Percentiles rank a stretch among this genome's conserved stretches.
phyloP scores from a whole-genome alignment of 2,888 invertebrate genomes.

The Alloscopus bannaensis region DNA sequence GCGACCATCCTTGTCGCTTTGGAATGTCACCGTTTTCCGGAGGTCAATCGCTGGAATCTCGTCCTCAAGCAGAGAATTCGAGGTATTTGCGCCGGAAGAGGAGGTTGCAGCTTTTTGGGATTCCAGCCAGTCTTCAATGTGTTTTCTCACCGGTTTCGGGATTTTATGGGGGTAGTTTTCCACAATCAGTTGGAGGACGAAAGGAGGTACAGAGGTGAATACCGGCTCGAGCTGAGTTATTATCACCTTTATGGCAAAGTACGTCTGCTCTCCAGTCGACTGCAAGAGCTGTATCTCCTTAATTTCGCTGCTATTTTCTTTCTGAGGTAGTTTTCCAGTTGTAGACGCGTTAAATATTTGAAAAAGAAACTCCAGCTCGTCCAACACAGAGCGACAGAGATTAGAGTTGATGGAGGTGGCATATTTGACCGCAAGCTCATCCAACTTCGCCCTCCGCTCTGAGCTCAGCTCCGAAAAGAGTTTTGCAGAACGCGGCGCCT shows the following conservation, averaged over 20 bases:
- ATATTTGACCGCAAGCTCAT: slow-evolving; percentile 59
- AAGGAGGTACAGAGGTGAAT: slow-evolving; percentile 55
- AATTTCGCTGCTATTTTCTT: neutral
- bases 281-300: slow-evolving; percentile 12
- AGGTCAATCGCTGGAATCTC: slow-evolving; percentile 26
- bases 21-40: slow-evolving; percentile 82
- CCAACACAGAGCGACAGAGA: slow-evolving; percentile 62
- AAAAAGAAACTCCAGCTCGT: slow-evolving; percentile 67
- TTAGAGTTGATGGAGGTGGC: slow-evolving; percentile 63
- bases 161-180: slow-evolving; percentile 68
- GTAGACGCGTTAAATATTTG: slow-evolving; percentile 62
- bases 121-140: slow-evolving; percentile 62
- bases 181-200: slow-evolving; percentile 59
- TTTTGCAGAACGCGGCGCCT: slow-evolving; percentile 62
- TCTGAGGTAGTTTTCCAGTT: slow-evolving; percentile 6
- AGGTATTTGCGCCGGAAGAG: too few relatives aligned
- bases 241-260: slow-evolving; percentile 68
- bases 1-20: slow-evolving; percentile 88
- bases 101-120: slow-evolving; percentile 30
- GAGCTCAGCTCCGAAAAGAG: slow-evolving; percentile 52
- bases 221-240: slow-evolving; percentile 57
- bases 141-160: slow-evolving; percentile 65
- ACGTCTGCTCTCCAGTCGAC: slow-evolving; percentile 56
- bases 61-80: neutral
- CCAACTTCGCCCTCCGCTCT: slow-evolving; percentile 48